Percentiles rank a stretch among this genome's conserved stretches.
phyloP scores from a whole-genome alignment of 2,888 invertebrate species.

The Digitonthophagus gazella region DNA sequence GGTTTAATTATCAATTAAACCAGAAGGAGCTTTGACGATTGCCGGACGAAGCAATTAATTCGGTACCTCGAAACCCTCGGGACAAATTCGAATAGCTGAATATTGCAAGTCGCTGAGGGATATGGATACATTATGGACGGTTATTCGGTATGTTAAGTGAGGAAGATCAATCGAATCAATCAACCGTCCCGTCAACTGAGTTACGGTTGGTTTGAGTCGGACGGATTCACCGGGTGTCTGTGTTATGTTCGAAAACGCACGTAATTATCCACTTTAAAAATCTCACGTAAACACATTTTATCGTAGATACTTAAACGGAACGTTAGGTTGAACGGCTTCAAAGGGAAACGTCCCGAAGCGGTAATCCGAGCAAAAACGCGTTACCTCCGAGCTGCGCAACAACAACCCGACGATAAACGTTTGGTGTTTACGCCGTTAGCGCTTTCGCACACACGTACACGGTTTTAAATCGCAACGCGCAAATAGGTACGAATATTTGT shows the following conservation, averaged over 20 bases:
- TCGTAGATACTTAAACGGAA: background rate
- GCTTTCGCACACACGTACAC: background rate
- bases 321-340: background rate
- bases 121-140: background rate
- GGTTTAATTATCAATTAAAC: slow-evolving; percentile 13
- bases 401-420: background rate
- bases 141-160: background rate
- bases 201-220: background rate
- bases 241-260: background rate
- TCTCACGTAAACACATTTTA: background rate
- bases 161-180: background rate
- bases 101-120: slow-evolving; percentile 4
- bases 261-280: no score
- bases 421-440: background rate
- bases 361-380: background rate
- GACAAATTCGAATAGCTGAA: slow-evolving; percentile 10
- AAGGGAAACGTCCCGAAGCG: background rate
- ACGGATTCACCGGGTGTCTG: background rate
- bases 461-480: background rate
- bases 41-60: background rate
- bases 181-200: background rate
- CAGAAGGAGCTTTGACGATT: slow-evolving; percentile 3
- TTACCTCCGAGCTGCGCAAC: background rate
- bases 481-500: background rate
- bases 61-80: background rate